A percentile compares a stretch with the other conserved stretches of the same genome.
phyloP scores from a whole-genome alignment of 2,113 vertebrate species.

The Tyto alba region DNA sequence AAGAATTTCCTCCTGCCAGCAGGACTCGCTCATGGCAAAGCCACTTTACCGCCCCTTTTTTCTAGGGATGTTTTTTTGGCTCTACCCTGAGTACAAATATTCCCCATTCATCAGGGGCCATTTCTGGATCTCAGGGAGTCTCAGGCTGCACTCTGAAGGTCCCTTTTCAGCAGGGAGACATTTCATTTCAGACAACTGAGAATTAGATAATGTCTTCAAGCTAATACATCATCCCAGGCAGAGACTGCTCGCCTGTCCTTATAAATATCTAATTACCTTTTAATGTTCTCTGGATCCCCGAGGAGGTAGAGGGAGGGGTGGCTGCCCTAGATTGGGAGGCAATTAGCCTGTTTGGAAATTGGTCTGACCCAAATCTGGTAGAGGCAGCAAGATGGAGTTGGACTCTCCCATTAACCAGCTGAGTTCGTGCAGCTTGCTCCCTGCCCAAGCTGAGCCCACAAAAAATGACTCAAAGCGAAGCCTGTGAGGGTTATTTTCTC shows the following conservation, averaged over 20 bases:
- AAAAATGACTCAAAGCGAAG: background rate
- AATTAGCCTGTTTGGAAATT: slow-evolving; percentile 51
- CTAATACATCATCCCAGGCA: slow-evolving; percentile 31
- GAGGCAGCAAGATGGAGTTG: background rate
- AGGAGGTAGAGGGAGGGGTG: slow-evolving; percentile 1
- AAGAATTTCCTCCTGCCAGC: background rate
- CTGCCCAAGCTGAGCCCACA: background rate
- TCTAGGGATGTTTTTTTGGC: background rate
- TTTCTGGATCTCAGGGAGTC: background rate
- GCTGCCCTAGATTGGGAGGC: slow-evolving; percentile 38
- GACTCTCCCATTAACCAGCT: slow-evolving; percentile 11
- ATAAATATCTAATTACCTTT: slow-evolving; percentile 67
- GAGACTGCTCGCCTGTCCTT: slow-evolving; percentile 30
- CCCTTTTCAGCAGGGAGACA: slow-evolving; percentile 18
- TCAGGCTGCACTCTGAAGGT: background rate
- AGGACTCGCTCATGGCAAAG: accelerated
- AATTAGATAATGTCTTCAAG: slow-evolving; percentile 10
- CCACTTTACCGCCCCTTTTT: accelerated
- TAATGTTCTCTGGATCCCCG: slow-evolving; percentile 39
- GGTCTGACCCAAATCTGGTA: background rate
- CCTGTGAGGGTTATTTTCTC: background rate
- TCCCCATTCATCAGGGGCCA: background rate
- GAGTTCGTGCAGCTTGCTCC: background rate
- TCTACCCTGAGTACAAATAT: background rate
- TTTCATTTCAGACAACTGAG: slow-evolving; percentile 39